Evolutionary conservation across 2,113 vertebrate genomes (phyloP).

Genomic region (Narcine bancroftii): DNA sequence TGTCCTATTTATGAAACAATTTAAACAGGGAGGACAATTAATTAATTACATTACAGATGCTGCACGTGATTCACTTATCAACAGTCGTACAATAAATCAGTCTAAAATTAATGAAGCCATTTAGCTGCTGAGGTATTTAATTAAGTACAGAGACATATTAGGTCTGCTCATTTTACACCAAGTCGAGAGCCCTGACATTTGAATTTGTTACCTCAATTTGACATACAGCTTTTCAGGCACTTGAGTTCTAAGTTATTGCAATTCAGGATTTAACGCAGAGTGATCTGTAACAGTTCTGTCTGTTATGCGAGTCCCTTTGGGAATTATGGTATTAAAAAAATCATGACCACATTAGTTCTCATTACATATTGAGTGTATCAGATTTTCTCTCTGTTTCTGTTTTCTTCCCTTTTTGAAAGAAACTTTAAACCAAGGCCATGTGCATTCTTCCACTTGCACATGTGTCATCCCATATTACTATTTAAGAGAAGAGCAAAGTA

Average conservation of each 20-base stretch:
- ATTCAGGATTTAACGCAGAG: conserved; percentile 4
- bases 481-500: no score
- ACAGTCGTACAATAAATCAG: conserved; percentile 25
- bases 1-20: neutral
- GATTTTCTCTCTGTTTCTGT: neutral
- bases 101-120: conserved; percentile 12
- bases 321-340: neutral
- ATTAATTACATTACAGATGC: conserved; percentile 29
- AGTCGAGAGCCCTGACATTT: neutral
- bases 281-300: neutral
- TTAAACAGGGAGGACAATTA: conserved; percentile 16
- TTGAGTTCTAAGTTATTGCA: neutral
- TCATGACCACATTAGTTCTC: neutral
- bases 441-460: no score
- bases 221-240: neutral
- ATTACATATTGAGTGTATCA: neutral
- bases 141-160: conserved; percentile 24
- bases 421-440: no score
- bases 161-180: neutral
- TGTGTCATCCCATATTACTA: no score
- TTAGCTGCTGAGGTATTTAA: conserved; percentile 9
- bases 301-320: neutral
- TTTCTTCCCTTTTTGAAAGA: neutral
- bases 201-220: neutral
- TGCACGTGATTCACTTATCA: conserved; percentile 5